These are phyloP conservation scores for Zosterops borbonicus DNA, from an alignment of 2,113 vertebrate genomes.

Conservation along the genomic window DNA sequence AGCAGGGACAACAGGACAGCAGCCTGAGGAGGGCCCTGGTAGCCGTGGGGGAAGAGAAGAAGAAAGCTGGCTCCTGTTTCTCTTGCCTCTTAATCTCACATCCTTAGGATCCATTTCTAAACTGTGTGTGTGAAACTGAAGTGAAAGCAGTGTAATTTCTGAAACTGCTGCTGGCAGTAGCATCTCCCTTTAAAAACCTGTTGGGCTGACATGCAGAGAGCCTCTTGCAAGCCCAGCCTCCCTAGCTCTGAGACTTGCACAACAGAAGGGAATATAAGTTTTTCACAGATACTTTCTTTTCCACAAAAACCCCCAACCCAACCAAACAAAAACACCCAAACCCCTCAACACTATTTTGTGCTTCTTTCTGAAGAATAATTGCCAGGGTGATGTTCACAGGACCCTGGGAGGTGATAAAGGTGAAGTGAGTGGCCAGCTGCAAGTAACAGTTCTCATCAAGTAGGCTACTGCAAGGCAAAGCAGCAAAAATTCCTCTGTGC, in stretches of 20 bases:
- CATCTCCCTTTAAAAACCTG: not conserved
- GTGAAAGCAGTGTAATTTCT: not conserved
- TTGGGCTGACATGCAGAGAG: not conserved
- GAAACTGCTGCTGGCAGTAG: not conserved
- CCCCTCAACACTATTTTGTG: not conserved
- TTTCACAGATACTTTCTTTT: not conserved
- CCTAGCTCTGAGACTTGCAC: rapidly evolving
- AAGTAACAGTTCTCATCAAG: not conserved
- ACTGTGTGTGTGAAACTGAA: not conserved
- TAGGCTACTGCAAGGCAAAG: not conserved
- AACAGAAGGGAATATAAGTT: not conserved
- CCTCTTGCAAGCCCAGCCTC: not conserved
- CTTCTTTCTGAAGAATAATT: not conserved
- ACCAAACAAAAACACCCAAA: not conserved
- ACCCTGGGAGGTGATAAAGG: not conserved
- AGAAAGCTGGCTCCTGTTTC: not conserved
- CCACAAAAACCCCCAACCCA: not conserved
- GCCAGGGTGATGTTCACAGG: not conserved
- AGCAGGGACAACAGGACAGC: not conserved
- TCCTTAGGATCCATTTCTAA: not conserved
- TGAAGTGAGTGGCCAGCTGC: not conserved
- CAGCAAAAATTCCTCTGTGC: not conserved
- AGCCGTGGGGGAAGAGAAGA: not conserved
- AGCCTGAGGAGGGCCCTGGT: not conserved
- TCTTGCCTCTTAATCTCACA: not conserved